Evolutionary conservation across 2,797 vertebrate genomes (phyloP), one percentile per base, ranked within the genome.

Genomic region (Danio jaintianensis): DNA sequence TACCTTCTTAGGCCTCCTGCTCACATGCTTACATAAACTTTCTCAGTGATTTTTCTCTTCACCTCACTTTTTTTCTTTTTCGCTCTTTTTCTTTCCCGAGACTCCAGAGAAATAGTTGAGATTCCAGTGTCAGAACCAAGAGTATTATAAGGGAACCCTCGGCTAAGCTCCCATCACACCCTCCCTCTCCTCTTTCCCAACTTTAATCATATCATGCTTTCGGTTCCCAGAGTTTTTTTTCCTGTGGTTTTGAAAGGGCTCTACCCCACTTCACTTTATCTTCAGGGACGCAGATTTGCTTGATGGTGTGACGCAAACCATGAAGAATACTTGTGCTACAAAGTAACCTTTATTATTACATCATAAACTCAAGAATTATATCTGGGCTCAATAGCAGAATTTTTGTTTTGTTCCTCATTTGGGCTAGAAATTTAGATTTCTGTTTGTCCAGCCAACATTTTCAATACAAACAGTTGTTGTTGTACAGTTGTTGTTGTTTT

Each of bases 1-100:
- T 83, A 87, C 89, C 91, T 90, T 92, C 90, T 88, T 89, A 88
- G 90, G 91, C 90, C 90, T 93, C 85, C 55, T 84, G 89, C 91
- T 92, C 91, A 91, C 88, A 88, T 89, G 92, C 93, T 91, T 90
- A 84, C 90, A 91, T 91, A 93, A 93, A 94, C 90, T 89, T 90
- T 93, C 89, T 90, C 92, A 86, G 85, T 85, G 50, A 82, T 79
- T 83, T 83, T 73, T 73, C 56, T 58, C 55, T 48, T 36, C 43
- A 73, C 74, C 63, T 67, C 75, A 74, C 76, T 15, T 61, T 63
- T 84, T 58, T 22, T 80, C 71, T 43, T 64, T 77, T 70, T 59
- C 42, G 9, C 45, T 56, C 50, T 78, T 81, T 80, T 58, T 63
- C 79, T 86, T 84, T 83, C 90, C 86, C 80, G 89, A 87, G 82